Conservation (phyloP, 53 echinoderm and acorn worm genomes). For the Antedon mediterranea region DNA sequence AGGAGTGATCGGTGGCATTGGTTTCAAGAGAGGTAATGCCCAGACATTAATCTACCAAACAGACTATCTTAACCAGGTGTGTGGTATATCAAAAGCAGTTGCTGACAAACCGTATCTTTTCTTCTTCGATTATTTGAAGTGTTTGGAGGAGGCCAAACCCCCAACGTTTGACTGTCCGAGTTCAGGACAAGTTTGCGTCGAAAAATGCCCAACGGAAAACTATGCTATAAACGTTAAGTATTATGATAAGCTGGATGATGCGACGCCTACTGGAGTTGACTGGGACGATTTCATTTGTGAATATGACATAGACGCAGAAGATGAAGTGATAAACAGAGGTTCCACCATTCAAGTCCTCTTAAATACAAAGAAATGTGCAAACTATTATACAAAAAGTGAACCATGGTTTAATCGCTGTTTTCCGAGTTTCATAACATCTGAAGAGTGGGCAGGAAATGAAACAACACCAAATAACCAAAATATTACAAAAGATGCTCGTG, state of each 20-base stretch:
- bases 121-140: constrained; percentile 77
- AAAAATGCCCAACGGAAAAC: constrained; percentile 34
- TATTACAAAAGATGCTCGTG: constrained; percentile 34
- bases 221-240: constrained; percentile 32
- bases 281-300: constrained; percentile 86
- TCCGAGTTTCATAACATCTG: constrained; percentile 22
- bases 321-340: constrained; percentile 10
- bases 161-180: constrained; percentile 50
- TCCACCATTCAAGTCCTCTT: constrained; percentile 29
- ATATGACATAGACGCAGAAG: constrained; percentile 49
- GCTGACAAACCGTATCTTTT: constrained; percentile 38
- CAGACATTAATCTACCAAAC: constrained; percentile 57
- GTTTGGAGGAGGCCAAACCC: constrained; percentile 28
- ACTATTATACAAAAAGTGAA: constrained; percentile 36
- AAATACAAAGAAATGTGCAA: constrained; percentile 33
- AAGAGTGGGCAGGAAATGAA: neutral
- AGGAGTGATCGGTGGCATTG: constrained; percentile 38
- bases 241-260: neutral
- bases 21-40: constrained; percentile 58
- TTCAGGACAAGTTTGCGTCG: constrained; percentile 47
- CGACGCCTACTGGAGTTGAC: constrained; percentile 4
- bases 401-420: constrained; percentile 39
- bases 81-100: constrained; percentile 40
- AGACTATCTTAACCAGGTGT: constrained; percentile 59
- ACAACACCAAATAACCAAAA: constrained; percentile 43